Evolutionary conservation across 2,797 vertebrate species (phyloP).

Genomic region (Masticophis lateralis): DNA sequence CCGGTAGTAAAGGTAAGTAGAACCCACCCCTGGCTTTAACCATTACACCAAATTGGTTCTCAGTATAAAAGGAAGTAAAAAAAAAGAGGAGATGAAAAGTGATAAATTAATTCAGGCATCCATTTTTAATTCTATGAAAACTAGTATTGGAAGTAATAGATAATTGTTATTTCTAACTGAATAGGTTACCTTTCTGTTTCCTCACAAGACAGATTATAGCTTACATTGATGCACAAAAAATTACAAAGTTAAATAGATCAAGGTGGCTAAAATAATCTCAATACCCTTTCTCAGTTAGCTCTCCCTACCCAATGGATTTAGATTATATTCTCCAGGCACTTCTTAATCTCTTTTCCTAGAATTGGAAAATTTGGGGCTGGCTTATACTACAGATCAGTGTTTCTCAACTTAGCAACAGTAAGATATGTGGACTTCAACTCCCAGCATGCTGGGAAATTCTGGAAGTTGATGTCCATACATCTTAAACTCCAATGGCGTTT

Average conservation of each 20-base stretch:
- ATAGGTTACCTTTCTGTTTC: neutral
- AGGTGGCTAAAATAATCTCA: neutral
- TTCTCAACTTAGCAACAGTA: neutral
- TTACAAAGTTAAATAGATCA: neutral
- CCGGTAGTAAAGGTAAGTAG: too few relatives aligned
- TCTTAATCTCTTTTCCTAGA: neutral
- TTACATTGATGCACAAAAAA: neutral
- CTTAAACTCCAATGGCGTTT: neutral
- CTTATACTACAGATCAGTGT: neutral
- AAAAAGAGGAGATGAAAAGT: neutral
- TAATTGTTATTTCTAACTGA: neutral
- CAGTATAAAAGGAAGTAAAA: neutral
- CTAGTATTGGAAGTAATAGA: neutral
- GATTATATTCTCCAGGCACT: neutral
- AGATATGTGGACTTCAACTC: neutral
- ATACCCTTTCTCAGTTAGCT: neutral
- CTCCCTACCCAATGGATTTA: neutral
- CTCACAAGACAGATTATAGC: neutral
- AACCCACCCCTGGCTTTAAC: neutral
- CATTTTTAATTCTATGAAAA: neutral
- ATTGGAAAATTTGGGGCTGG: neutral
- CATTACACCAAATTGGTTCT: neutral
- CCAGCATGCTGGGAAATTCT: neutral
- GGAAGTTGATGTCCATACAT: neutral
- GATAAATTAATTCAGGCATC: neutral